Base-by-base conservation (phyloP, 2,797 vertebrate genomes). In the Helarctos malayanus region DNA sequence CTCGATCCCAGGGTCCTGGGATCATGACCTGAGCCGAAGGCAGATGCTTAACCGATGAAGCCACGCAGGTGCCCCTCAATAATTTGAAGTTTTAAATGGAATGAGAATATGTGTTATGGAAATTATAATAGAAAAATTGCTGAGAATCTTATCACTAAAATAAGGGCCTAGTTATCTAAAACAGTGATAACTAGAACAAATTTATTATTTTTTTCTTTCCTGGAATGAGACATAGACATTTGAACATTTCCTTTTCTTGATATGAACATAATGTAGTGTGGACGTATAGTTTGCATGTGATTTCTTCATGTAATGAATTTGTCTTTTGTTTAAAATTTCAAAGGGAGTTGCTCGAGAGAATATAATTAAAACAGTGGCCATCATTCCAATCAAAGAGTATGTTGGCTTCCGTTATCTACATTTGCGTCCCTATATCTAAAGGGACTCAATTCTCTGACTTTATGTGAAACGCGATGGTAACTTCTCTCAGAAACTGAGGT, bases 271-370 rank as follows among this genome's bases (percentile, higher is more conserved):
- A 93, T 91, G 84, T 93, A 59, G 81, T 76, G 69, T 65, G 27
- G 41, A 61, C 52, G 1, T 84, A 45, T 89, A 91, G 93, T 93
- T 96, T 95, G 52, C 47, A 78, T 94, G 79, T 81, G 65, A 91
- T 96, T 96, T 96, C 19, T 21, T 89, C 29, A 13, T 52, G 29
- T 91, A 76, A 89, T 76, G 59, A 96, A 76, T 85, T 87, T 94
- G 45, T 89, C 91, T 91, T 89, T 96, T 96, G 57, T 85, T 97
- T 84, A 89, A 91, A 91, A 78, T 81, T 85, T 38, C 65, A 81
- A 95, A 91, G 47, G 45, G 63, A 61, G 52, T 57, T 91, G 78
- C 61, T 11, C 81, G 65, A 93, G 41, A 75, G 38, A 80, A n/a
- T 91, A 88, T 56, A 93, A 97, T 78, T 25, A 54, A 91, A 86